Percentiles rank a stretch among this genome's conserved stretches.
Evolutionary conservation across 1,140 invertebrate genomes (phyloP).

Genomic region (Drosophila ananassae): DNA sequence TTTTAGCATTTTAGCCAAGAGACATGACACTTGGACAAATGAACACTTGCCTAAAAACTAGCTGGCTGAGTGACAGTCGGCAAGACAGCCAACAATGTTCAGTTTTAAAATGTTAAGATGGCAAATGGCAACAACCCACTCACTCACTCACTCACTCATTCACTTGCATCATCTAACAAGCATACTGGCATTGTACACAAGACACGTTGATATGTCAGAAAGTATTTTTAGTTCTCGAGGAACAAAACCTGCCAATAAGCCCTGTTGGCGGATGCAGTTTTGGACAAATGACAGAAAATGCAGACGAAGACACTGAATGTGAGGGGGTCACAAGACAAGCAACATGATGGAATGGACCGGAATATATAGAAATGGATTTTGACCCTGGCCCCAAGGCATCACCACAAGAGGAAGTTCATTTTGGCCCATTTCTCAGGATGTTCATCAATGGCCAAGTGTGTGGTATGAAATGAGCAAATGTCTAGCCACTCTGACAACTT

Average conservation of each 20-base stretch:
- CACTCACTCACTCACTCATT: constrained; percentile 11
- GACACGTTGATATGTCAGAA: constrained; percentile 75
- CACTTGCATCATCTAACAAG: constrained; percentile 12
- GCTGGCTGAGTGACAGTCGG: constrained; percentile 72
- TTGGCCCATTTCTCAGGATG: constrained; percentile 49
- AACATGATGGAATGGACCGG: constrained; percentile 63
- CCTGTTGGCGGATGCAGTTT: constrained; percentile 71
- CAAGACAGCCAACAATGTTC: constrained; percentile 80
- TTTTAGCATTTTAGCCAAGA: constrained; percentile 37
- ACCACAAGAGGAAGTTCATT: constrained; percentile 52
- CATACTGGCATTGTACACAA: constrained; percentile 32
- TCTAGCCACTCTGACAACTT: constrained; percentile 54
- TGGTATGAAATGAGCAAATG: constrained; percentile 73
- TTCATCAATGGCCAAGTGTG: constrained; percentile 53
- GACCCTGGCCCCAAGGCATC: constrained; percentile 13
- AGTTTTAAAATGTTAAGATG: constrained; percentile 77
- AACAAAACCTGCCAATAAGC: constrained; percentile 78
- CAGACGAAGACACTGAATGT: constrained; percentile 15
- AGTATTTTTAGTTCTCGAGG: constrained; percentile 76
- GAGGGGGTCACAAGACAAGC: constrained; percentile 48
- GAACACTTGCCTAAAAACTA: constrained; percentile 72
- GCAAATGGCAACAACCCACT: constrained; percentile 55
- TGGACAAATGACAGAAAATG: constrained; percentile 72
- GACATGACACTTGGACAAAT: constrained; percentile 64
- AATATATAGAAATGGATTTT: constrained; percentile 54